Evolutionary conservation across 64 coral and sea anemone genomes (phyloP).

Genomic region (Dendronephthya gigantea): DNA sequence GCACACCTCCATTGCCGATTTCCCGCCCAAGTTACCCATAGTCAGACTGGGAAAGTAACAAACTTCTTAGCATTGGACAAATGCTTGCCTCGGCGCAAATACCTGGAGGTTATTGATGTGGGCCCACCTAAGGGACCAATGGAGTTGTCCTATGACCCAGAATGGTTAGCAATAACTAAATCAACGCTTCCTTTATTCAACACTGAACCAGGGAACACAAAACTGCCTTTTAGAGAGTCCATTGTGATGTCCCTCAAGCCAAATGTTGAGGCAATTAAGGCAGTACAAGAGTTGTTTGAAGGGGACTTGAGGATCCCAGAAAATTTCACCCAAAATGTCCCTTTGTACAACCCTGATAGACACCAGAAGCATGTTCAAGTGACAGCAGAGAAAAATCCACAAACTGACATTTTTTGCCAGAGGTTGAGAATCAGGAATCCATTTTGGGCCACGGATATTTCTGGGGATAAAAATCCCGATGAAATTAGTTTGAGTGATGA

Average conservation of each 20-base stretch:
- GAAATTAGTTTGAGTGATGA: conserved; percentile 48
- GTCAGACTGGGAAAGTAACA: conserved; percentile 39
- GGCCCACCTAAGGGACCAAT: conserved; percentile 50
- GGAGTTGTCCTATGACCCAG: conserved; percentile 67
- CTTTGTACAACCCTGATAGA: conserved; percentile 38
- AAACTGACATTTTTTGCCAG: conserved; percentile 64
- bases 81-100: conserved; percentile 80
- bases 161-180: conserved; percentile 74
- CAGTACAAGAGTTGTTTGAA: conserved; percentile 44
- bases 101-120: conserved; percentile 73
- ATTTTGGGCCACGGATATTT: conserved; percentile 27
- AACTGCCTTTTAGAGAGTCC: conserved; percentile 31
- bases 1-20: conserved; percentile 92
- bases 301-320: conserved; percentile 49
- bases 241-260: conserved; percentile 43
- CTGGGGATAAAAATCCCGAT: conserved; percentile 47
- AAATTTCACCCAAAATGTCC: conserved; percentile 60
- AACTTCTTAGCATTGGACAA: conserved; percentile 95
- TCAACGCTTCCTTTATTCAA: conserved; percentile 69
- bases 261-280: conserved; percentile 38
- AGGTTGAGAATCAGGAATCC: conserved; percentile 72
- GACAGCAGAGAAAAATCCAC: conserved; percentile 40
- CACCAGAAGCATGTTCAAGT: conserved; percentile 40
- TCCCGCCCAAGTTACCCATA: conserved; percentile 72
- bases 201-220: conserved; percentile 31